Conservation (phyloP, 2,113 vertebrate genomes). For the Atlantisia rogersi region DNA sequence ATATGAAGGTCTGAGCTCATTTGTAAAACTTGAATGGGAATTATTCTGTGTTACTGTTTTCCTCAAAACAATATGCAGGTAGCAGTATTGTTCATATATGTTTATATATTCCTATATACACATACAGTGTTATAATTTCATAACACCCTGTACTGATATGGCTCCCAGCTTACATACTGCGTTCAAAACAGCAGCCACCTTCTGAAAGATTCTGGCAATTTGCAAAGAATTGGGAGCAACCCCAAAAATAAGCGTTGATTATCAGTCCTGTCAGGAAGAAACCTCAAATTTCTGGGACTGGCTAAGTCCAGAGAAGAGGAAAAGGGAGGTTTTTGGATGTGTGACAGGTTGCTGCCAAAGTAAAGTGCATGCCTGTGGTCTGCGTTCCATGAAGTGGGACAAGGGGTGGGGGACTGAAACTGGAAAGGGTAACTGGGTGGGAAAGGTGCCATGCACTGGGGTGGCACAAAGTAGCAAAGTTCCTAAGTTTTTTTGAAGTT, state of each 20-base stretch:
- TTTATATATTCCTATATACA: background rate
- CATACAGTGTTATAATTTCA: background rate
- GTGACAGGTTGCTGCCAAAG: background rate
- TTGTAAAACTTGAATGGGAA: background rate
- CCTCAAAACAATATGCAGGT: background rate
- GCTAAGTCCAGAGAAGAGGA: background rate
- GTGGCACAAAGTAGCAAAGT: background rate
- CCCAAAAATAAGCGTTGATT: background rate
- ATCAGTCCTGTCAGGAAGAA: background rate
- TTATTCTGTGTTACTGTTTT: background rate
- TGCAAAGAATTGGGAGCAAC: background rate
- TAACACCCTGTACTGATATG: background rate
- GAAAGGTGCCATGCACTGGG: background rate
- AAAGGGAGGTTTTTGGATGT: background rate
- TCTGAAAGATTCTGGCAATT: background rate
- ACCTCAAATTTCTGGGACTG: background rate
- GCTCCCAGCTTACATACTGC: background rate
- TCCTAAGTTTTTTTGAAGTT: background rate
- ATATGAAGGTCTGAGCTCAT: background rate
- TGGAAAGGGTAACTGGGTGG: background rate
- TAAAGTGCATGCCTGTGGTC: background rate
- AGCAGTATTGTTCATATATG: background rate
- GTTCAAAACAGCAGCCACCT: background rate
- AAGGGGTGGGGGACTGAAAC: background rate
- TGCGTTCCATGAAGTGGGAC: background rate